These are phyloP conservation scores for Vandiemenella viatica DNA, from an alignment of 2,888 invertebrate species.

Conservation along the genomic window DNA sequence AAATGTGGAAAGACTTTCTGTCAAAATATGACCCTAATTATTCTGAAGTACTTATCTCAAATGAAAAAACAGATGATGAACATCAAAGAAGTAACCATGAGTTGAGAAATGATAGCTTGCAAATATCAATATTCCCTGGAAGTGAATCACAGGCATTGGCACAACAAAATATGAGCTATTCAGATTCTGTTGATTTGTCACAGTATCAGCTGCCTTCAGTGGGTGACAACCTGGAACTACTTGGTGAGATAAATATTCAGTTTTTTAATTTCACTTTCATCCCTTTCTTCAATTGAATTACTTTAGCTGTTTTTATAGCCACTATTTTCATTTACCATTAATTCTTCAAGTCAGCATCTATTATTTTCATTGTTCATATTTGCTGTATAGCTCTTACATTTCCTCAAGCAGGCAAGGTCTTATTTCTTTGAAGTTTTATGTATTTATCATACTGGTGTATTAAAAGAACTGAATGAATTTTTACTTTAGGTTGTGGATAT, in stretches of 20 bases:
- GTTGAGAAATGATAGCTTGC: conserved; percentile 1
- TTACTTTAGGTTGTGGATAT: too few relatives aligned
- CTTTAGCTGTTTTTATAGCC: too few relatives aligned
- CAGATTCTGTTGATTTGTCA: conserved; percentile 1
- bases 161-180: conserved; percentile 1
- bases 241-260: conserved; percentile 2
- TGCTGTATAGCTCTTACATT: too few relatives aligned
- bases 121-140: neutral
- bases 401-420: too few relatives aligned
- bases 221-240: neutral
- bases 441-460: too few relatives aligned
- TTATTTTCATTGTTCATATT: too few relatives aligned
- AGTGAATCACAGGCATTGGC: neutral
- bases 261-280: neutral
- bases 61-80: conserved; percentile 26
- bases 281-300: neutral
- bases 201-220: conserved; percentile 5
- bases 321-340: too few relatives aligned
- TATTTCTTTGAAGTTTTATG: too few relatives aligned
- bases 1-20: conserved; percentile 43
- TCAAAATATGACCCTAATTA: conserved; percentile 38
- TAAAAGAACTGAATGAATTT: too few relatives aligned
- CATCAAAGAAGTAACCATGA: conserved; percentile 1
- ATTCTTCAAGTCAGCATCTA: too few relatives aligned
- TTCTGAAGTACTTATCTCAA: conserved; percentile 34